Percentiles rank a stretch among this genome's conserved stretches.
Evolutionary conservation across 2,113 vertebrate species (phyloP).

Genomic region (Sinocyclocheilus anophthalmus): DNA sequence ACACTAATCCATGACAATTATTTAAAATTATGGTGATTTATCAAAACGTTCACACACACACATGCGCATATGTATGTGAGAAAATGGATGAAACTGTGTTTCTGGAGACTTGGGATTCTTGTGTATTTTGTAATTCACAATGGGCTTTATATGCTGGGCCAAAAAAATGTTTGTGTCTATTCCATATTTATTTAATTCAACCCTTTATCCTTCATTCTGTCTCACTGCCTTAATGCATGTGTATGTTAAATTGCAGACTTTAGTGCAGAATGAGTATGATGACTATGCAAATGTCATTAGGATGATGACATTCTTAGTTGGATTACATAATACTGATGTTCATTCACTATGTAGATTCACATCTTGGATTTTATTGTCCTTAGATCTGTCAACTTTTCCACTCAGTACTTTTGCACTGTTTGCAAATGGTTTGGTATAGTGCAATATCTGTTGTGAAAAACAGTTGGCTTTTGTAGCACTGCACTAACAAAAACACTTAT

Average conservation of each 20-base stretch:
- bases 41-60: too few relatives aligned
- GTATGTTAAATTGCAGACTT: background rate
- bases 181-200: constrained; percentile 15
- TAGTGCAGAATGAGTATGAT: background rate
- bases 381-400: background rate
- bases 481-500: background rate
- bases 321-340: too few relatives aligned
- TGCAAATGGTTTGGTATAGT: background rate
- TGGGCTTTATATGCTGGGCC: too few relatives aligned
- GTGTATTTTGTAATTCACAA: background rate
- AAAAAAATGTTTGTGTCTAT: background rate
- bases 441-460: background rate
- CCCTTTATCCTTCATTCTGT: constrained; percentile 9
- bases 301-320: background rate
- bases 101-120: too few relatives aligned
- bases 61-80: too few relatives aligned
- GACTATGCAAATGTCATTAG: background rate
- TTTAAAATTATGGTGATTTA: background rate
- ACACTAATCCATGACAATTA: background rate
- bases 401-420: background rate
- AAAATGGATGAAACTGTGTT: too few relatives aligned
- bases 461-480: background rate
- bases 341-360: background rate
- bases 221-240: background rate
- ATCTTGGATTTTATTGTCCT: background rate